Percentiles rank a stretch among this genome's conserved stretches.
Evolutionary conservation across 2,888 invertebrate genomes (phyloP).

Genomic region (Eudemis profundana): DNA sequence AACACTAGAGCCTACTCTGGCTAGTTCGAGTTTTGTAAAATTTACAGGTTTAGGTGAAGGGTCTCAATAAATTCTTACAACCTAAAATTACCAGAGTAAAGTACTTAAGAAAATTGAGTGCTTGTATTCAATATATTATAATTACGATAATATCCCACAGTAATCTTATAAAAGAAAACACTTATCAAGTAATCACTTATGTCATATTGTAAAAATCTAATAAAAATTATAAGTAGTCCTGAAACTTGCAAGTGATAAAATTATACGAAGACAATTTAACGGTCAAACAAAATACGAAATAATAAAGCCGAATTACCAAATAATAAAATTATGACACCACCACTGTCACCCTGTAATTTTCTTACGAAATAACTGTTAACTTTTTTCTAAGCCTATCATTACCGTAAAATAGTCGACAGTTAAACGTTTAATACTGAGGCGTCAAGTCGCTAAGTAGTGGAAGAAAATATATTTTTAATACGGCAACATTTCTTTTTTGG

Average conservation of each 20-base stretch:
- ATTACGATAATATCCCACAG: too few species aligned
- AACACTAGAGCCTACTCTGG: too few species aligned
- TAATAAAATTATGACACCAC: slow-evolving; percentile 46
- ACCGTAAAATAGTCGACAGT: slow-evolving; percentile 52
- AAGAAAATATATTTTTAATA: slow-evolving; percentile 25
- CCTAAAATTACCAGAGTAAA: too few species aligned
- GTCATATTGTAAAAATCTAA: not conserved
- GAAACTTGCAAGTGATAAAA: slow-evolving; percentile 22
- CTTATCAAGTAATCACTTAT: too few species aligned
- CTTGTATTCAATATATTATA: too few species aligned
- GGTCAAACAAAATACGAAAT: slow-evolving; percentile 24
- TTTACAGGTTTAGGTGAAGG: too few species aligned
- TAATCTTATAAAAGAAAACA: too few species aligned
- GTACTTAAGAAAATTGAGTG: too few species aligned
- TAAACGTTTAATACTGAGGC: slow-evolving; percentile 29
- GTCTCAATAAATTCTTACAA: too few species aligned
- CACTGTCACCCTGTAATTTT: slow-evolving; percentile 53
- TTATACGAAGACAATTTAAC: slow-evolving; percentile 20
- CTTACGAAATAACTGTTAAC: slow-evolving; percentile 52
- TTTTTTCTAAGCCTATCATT: slow-evolving; percentile 47
- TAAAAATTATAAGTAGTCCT: not conserved
- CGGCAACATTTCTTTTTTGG: slow-evolving; percentile 30
- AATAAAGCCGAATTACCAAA: slow-evolving; percentile 31
- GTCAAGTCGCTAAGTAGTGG: slow-evolving; percentile 25
- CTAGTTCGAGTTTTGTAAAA: too few species aligned